Evolutionary conservation across 2,113 vertebrate species (phyloP).

Genomic region (Capreolus pygargus): DNA sequence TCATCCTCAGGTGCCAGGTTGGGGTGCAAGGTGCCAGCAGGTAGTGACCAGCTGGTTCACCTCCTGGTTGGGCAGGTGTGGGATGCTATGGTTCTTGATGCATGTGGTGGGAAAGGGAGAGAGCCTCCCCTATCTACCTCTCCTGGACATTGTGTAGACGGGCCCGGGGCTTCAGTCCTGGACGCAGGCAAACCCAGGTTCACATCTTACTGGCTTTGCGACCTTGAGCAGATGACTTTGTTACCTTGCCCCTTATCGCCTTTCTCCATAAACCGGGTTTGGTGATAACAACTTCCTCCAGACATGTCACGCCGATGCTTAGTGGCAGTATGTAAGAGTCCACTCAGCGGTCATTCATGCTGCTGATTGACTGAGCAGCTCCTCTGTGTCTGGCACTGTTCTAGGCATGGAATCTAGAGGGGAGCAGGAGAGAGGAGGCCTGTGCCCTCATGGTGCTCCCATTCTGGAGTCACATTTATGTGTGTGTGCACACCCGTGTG

Average conservation of each 20-base stretch:
- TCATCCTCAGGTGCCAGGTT: neutral
- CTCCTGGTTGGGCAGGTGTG: neutral
- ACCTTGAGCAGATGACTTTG: neutral
- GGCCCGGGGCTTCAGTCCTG: neutral
- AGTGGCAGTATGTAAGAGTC: neutral
- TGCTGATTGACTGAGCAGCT: neutral
- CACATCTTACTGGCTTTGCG: neutral
- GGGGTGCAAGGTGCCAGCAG: neutral
- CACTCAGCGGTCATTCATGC: neutral
- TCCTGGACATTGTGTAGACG: neutral
- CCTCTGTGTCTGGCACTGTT: neutral
- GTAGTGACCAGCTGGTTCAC: neutral
- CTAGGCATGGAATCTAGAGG: neutral
- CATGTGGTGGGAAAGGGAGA: no score
- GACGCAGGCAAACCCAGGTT: neutral
- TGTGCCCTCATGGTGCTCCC: neutral
- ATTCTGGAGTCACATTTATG: neutral
- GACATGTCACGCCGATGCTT: neutral
- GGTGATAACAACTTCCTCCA: neutral
- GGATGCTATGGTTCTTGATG: neutral
- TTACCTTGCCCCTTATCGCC: neutral
- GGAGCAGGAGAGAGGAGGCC: neutral
- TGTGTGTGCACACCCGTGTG: neutral
- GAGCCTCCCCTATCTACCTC: neutral
- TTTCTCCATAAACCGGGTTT: neutral